Evolutionary conservation across 2,888 invertebrate species (phyloP), one percentile per base, ranked within the genome.

Genomic region (Nebria salina): DNA sequence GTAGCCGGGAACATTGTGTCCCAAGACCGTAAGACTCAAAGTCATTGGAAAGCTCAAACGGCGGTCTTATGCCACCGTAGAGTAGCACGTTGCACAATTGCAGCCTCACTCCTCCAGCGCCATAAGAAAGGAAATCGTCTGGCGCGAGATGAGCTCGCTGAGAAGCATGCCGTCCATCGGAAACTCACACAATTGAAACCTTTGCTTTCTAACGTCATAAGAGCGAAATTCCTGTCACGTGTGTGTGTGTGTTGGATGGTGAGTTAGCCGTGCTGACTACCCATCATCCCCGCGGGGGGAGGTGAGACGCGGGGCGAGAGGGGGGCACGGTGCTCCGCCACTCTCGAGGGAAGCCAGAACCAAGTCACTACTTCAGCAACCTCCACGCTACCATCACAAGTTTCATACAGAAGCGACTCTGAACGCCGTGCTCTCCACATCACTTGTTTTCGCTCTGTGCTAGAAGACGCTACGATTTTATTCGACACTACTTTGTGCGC

Each of bases 361-460:
- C 65, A 73, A 76, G 43, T 76, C 81, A 81, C 81, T 81, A 81
- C 81, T 73, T 81, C 81, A 81, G 81, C 81, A 81, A 81, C 76
- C 65, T 72, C 73, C 75, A 75, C 76, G 81, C 81, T 81, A 81
- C 80, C 81, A 76, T 72, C 81, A 76, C 76, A 81, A 66, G 76
- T 54, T 75, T 65, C 42, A 73, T 26, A 81, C 81, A 81, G 76
- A 76, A 81, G 81, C 54, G 34, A n/a, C 75, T 74, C 76, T 42
- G 73, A 73, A 43, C 73, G 73, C 73, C 73, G 73, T 41, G 73
- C 41, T 41, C 73, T 13, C 73, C 68, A 68, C 20, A 68, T 68
- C 20, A n/a, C 20, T 20, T 20, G 9, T 26, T 8, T 68, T 68
- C 68, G 68, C 26, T 68, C 68, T 25, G 68, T 68, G 68, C 15